Conservation (phyloP, 2,888 invertebrate genomes). For the Thyatira batis region DNA sequence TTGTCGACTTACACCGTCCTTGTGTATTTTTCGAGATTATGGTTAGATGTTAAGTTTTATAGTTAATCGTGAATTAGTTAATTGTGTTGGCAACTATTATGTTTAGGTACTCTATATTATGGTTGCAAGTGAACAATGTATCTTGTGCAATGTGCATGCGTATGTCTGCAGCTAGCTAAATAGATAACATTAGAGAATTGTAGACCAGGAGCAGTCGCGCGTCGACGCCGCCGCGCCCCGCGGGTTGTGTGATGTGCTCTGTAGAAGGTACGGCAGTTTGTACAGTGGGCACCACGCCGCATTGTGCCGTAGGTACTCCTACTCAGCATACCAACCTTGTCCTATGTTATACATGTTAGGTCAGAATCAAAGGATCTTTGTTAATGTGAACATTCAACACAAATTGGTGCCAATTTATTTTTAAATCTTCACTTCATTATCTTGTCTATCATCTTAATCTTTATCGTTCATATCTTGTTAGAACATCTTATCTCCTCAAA, state of each 20-base stretch:
- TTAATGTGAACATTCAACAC: constrained; percentile 10
- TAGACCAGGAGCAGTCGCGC: constrained; percentile 15
- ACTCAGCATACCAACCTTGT: background rate
- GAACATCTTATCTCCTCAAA: constrained; percentile 52
- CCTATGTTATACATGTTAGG: background rate
- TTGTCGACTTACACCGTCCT: constrained; percentile 81
- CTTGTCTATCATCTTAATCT: constrained; percentile 8
- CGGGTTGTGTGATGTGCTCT: background rate
- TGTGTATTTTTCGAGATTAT: constrained; percentile 81
- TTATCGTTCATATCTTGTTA: constrained; percentile 29
- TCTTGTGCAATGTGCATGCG: constrained; percentile 48
- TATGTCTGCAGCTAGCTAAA: constrained; percentile 60
- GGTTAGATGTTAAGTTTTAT: constrained; percentile 70
- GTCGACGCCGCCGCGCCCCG: constrained; percentile 7
- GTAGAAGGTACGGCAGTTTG: too few relatives aligned
- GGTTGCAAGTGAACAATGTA: constrained; percentile 49
- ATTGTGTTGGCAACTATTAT: constrained; percentile 68
- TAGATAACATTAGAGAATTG: constrained; percentile 46
- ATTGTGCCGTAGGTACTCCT: background rate
- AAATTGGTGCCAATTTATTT: constrained; percentile 47
- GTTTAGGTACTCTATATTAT: constrained; percentile 24
- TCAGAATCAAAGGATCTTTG: too few relatives aligned
- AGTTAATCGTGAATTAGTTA: constrained; percentile 67
- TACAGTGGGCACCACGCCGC: too few relatives aligned
- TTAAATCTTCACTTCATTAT: constrained; percentile 7